Evolutionary conservation across 2,797 vertebrate species (phyloP).

Genomic region (Sphaeramia orbicularis): DNA sequence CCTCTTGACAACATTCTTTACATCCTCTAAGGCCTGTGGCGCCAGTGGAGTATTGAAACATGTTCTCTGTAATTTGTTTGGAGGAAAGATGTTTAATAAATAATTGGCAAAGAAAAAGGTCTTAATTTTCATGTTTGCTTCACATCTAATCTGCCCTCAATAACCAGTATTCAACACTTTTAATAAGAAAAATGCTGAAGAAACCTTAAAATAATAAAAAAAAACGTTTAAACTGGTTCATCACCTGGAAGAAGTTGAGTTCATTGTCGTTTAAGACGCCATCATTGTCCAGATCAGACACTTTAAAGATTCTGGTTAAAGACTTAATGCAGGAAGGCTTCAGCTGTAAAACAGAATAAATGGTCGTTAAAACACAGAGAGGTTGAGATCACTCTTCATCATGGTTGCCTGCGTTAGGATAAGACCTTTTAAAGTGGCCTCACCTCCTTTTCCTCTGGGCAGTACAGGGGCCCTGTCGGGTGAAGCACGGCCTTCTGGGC

Average conservation of each 20-base stretch:
- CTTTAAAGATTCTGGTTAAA: slow-evolving; percentile 97
- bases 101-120: not conserved
- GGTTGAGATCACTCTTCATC: not conserved
- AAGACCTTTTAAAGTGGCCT: slow-evolving; percentile 25
- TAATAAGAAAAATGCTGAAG: no score
- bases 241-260: slow-evolving; percentile 98
- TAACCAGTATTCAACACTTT: not conserved
- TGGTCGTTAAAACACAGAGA: not conserved
- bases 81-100: not conserved
- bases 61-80: slow-evolving; percentile 88
- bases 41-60: slow-evolving; percentile 98
- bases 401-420: not conserved
- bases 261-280: slow-evolving; percentile 97
- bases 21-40: slow-evolving; percentile 96
- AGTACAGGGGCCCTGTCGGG: slow-evolving; percentile 97
- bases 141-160: slow-evolving; percentile 12
- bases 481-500: slow-evolving; percentile 99
- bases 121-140: not conserved
- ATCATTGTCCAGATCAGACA: slow-evolving; percentile 98
- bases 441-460: slow-evolving; percentile 99
- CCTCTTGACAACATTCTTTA: slow-evolving; percentile 98
- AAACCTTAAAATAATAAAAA: no score
- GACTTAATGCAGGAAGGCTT: slow-evolving; percentile 95
- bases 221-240: not conserved
- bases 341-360: slow-evolving; percentile 84